These are phyloP conservation scores for Microplitis deprimator DNA, from an alignment of 2,888 invertebrate genomes.

Conservation along the genomic window DNA sequence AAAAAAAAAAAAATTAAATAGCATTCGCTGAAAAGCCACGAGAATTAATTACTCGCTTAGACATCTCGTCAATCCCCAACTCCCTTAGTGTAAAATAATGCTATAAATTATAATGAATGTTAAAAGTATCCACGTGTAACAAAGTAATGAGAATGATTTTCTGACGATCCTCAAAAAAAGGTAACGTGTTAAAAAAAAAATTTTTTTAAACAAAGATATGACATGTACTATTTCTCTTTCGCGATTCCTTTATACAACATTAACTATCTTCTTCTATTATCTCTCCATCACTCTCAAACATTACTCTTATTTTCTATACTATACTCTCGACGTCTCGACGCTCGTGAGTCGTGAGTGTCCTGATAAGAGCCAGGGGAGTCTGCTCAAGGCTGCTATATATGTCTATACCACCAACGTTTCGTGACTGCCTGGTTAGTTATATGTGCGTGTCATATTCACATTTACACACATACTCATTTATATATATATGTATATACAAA, in stretches of 20 bases:
- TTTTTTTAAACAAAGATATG: neutral
- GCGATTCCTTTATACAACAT: neutral
- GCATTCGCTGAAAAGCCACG: no score
- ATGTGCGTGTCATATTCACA: slow-evolving; percentile 16
- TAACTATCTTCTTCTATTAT: slow-evolving; percentile 18
- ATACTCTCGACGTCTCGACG: slow-evolving; percentile 19
- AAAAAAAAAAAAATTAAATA: no score
- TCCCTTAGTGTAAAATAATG: no score
- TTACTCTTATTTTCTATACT: slow-evolving; percentile 12
- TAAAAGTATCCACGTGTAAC: slow-evolving; percentile 10
- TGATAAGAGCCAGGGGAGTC: slow-evolving; percentile 18
- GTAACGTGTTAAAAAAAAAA: neutral
- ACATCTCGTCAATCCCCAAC: no score
- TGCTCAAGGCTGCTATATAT: slow-evolving; percentile 1
- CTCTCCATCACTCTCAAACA: neutral
- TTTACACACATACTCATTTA: neutral
- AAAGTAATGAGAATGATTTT: slow-evolving; percentile 32
- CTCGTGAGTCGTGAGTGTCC: slow-evolving; percentile 14
- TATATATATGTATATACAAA: neutral
- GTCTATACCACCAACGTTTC: slow-evolving; percentile 6
- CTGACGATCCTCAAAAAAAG: slow-evolving; percentile 2
- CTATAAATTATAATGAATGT: no score
- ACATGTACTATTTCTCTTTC: neutral
- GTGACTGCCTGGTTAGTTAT: slow-evolving; percentile 3
- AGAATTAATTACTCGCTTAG: no score